Conservation (phyloP, 2,888 invertebrate species). For the Apamea crenata region DNA sequence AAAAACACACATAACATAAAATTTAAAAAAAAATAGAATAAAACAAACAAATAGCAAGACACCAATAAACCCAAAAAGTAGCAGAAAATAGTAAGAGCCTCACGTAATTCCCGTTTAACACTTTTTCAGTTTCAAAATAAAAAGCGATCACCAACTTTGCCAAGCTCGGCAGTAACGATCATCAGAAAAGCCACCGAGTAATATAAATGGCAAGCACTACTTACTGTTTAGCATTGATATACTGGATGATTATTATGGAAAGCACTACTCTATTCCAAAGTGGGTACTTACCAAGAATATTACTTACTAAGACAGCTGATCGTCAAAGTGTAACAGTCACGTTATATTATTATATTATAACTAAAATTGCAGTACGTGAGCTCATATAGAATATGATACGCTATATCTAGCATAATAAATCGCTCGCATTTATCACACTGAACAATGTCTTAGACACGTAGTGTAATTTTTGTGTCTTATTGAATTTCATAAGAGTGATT, state of each 20-base stretch:
- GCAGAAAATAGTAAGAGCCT: no score
- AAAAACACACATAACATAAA: no score
- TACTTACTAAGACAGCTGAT: conserved; percentile 35
- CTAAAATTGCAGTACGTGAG: conserved; percentile 63
- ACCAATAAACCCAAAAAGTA: no score
- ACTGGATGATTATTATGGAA: conserved; percentile 13
- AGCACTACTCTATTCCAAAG: conserved; percentile 26
- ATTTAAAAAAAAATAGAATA: no score
- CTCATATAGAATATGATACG: conserved; percentile 54
- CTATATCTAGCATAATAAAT: conserved; percentile 61
- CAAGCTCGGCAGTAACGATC: background rate
- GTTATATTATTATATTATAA: conserved; percentile 43
- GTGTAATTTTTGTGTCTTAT: conserved; percentile 61
- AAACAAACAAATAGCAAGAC: background rate
- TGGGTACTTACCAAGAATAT: conserved; percentile 40
- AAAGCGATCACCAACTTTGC: background rate
- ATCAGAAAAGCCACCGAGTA: background rate
- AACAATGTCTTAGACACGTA: conserved; percentile 52
- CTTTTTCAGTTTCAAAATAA: background rate
- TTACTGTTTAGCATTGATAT: conserved; percentile 16
- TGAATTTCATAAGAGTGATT: conserved; percentile 58
- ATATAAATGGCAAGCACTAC: conserved; percentile 4
- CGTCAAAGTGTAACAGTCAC: conserved; percentile 38
- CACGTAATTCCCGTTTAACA: background rate
- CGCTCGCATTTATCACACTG: conserved; percentile 59